Base-by-base conservation (phyloP, 1,140 invertebrate genomes). In the Trichonephila clavata region DNA sequence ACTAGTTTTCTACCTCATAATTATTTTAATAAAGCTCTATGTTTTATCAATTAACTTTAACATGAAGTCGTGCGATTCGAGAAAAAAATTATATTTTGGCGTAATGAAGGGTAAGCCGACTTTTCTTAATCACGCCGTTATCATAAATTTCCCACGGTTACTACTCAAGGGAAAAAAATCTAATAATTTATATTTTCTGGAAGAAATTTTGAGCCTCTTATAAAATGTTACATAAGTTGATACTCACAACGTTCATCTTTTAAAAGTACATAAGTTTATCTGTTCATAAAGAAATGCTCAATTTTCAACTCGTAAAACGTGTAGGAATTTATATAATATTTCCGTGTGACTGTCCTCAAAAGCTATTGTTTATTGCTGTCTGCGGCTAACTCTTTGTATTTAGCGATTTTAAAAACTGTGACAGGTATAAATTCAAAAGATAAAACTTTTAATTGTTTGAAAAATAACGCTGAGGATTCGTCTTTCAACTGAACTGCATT, bases 141-240 rank as follows among this genome's bases (percentile, higher is more conserved):
- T 20, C 71, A 77, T 77, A 39, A 32, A 77, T 32, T 77, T 77
- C 27, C 71, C 71, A 77, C 71, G 71, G 32, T 32, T 77, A 18
- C 27, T 77, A 20, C 14, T 0, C 18, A 7, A 32, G 27, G 32
- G 2, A 77, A 39, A 18, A 2, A 32, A 18, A 77, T 39, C 71
- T 77, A 77, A 32, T 16, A 16, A 77, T 77, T 32, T 39, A 18
- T 8, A 18, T 20, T 18, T 77, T 77, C 71, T 39, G 4, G 71
- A 77, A 32, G 27, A 77, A 77, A 77, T 77, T 16, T 32, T 20
- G 32, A 1, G 0, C 24, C 71, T 32, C 32, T 77, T 27, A 27
- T 27, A 77, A 77, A 27, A 77, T 39, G 7, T 18, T 32, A 32
- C 27, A 7, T 77, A 16, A 39, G 71, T 18, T 77, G 71, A 77